Base-by-base conservation (phyloP, 2,797 vertebrate species). In the Lithobates pipiens region DNA sequence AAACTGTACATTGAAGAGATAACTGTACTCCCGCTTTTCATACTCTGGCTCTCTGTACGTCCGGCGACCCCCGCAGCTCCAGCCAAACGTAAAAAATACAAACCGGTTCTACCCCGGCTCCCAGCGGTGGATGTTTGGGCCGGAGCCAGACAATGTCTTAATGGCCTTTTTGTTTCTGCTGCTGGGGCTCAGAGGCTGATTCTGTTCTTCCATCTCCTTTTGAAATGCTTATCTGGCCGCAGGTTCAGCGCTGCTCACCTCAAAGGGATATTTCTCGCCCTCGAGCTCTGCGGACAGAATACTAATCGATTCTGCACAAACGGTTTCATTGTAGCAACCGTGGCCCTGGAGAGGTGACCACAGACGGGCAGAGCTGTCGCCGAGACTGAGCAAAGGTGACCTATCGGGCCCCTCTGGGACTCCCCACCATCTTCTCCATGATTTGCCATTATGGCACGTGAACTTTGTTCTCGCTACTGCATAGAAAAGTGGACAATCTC, bases 1-100 rank as follows among this genome's bases (percentile, higher is more conserved):
- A 67, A 73, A 69, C 36, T 25, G 75, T 39, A 79, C 77, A 68
- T 79, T 73, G 67, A 29, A 78, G 73, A 83, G 75, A 82, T 83
- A 36, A 42, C 72, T 61, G 61, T 76, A 39, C 23, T 71, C 39
- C 39, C 5, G 39, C 39, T 39, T 46, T 36, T 63, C 36, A 57
- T 69, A 71, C 72, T 89, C 71, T 80, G 88, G 83, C 88, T 73
- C 86, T 89, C 82, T 90, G 32, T 84, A 88, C 89, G 90, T 92
- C 90, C 67, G 77, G 80, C 87, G 91, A 73, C 67, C 76, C 61
- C 44, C 0, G 39, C 1, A 32, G 84, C 76, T 88, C 89, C 84
- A 86, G 84, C 84, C 74, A 77, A 3, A 76, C 70, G 90, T 85
- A 82, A 50, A 86, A 90, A 86, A 90, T 89, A 84, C 85, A 86